These are phyloP conservation scores for Brachymystax lenok DNA, from an alignment of 2,797 vertebrate species.

Conservation along the genomic window DNA sequence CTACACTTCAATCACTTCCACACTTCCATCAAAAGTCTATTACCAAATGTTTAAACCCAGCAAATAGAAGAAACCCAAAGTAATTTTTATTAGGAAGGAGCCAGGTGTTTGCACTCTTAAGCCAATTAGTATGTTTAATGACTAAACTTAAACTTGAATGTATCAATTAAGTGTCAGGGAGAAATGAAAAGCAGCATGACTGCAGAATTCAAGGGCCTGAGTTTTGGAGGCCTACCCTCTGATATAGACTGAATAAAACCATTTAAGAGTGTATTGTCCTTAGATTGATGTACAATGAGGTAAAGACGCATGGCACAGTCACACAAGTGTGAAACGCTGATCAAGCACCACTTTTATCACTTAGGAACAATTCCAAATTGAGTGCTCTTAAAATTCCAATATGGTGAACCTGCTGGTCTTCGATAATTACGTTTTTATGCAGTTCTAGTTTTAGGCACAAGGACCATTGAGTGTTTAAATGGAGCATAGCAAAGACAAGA, in stretches of 20 bases:
- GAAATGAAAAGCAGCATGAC: not conserved
- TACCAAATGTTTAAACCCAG: not conserved
- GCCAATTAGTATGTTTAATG: not conserved
- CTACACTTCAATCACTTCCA: not conserved
- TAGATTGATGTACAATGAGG: conserved; percentile 11
- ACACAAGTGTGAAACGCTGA: conserved; percentile 8
- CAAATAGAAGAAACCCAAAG: not conserved
- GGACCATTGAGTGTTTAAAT: conserved; percentile 11
- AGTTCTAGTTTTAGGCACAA: conserved; percentile 3
- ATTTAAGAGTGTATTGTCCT: conserved; percentile 34
- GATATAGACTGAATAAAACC: not conserved
- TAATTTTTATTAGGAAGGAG: not conserved
- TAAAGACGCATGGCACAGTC: not conserved
- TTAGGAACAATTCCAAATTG: conserved; percentile 16
- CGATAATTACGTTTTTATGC: not conserved
- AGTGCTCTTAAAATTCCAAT: conserved; percentile 23
- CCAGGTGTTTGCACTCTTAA: not conserved
- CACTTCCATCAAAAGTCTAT: not conserved
- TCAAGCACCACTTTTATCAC: conserved; percentile 16
- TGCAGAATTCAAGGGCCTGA: not conserved
- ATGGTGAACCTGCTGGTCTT: conserved; percentile 12
- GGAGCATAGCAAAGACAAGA: conserved; percentile 23
- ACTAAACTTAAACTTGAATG: not conserved
- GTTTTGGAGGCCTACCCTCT: not conserved
- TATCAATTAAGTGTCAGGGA: not conserved